Percentiles rank a stretch among this genome's conserved stretches.
Evolutionary conservation across 2,113 vertebrate species (phyloP).

Genomic region (Myiopsitta monachus): DNA sequence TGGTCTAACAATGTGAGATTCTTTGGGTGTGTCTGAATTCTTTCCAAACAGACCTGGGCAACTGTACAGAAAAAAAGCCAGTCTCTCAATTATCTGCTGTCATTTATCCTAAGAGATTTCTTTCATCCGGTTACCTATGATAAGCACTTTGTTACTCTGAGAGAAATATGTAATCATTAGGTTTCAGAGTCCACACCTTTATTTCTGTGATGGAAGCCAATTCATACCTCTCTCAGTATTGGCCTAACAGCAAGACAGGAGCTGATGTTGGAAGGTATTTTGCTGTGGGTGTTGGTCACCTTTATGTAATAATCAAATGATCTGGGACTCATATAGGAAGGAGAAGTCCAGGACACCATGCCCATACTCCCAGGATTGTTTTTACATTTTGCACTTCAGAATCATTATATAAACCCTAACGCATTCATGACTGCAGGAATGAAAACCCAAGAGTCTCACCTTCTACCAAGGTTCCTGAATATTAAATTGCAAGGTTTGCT

Average conservation of each 20-base stretch:
- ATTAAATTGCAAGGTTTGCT: not conserved
- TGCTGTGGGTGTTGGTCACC: not conserved
- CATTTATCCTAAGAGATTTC: constrained; percentile 30
- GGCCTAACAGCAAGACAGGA: constrained; percentile 7
- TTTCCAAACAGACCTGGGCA: constrained; percentile 20
- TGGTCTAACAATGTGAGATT: not conserved
- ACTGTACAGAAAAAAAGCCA: not conserved
- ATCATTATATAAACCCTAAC: constrained; percentile 14
- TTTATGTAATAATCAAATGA: not conserved
- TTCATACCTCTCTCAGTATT: not conserved
- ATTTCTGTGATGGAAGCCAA: not conserved
- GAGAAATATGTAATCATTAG: constrained; percentile 44
- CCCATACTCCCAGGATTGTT: not conserved
- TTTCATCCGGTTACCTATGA: constrained; percentile 35
- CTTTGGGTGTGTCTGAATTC: constrained; percentile 42
- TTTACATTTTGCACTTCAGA: constrained; percentile 21
- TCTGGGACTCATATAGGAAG: not conserved
- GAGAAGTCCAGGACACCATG: not conserved
- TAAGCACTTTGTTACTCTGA: constrained; percentile 31
- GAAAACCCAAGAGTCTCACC: not conserved
- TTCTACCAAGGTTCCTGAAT: not conserved
- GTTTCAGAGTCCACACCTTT: constrained; percentile 44
- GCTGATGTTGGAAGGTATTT: not conserved
- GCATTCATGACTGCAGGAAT: constrained; percentile 1
- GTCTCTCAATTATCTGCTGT: constrained; percentile 22